These are phyloP conservation scores for Orientallactaga sibirica DNA, from an alignment of 2,797 vertebrate genomes.

Conservation along the genomic window DNA sequence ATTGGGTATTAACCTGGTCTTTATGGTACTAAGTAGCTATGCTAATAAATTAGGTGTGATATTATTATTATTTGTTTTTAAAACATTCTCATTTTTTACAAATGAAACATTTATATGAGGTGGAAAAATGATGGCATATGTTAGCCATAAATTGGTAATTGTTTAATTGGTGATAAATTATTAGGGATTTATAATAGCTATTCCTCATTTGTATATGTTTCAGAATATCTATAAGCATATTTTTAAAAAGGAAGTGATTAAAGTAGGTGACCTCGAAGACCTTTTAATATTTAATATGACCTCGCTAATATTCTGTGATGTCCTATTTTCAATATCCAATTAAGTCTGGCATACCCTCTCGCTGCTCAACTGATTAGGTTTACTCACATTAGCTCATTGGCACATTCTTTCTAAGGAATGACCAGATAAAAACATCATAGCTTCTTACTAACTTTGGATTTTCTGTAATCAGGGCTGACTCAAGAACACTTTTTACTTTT, in stretches of 20 bases:
- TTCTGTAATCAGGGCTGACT: neutral
- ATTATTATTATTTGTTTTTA: neutral
- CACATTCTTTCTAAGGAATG: neutral
- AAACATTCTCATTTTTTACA: conserved; percentile 39
- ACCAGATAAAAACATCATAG: neutral
- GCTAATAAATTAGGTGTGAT: neutral
- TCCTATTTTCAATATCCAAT: conserved; percentile 5
- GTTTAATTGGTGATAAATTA: neutral
- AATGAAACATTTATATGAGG: neutral
- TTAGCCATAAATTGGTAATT: neutral
- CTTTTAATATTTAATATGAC: neutral
- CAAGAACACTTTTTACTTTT: neutral
- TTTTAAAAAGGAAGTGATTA: neutral
- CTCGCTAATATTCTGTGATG: conserved; percentile 4
- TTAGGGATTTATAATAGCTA: neutral
- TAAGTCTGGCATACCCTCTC: neutral
- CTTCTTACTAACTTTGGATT: neutral
- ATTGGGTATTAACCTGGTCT: neutral
- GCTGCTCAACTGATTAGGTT: neutral
- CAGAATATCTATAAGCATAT: neutral
- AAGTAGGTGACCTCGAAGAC: neutral
- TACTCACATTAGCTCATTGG: neutral
- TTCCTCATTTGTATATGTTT: neutral
- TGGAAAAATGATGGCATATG: neutral
- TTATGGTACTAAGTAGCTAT: neutral